Evolutionary conservation across 2,113 vertebrate species (phyloP).

Genomic region (Lepus timidus): DNA sequence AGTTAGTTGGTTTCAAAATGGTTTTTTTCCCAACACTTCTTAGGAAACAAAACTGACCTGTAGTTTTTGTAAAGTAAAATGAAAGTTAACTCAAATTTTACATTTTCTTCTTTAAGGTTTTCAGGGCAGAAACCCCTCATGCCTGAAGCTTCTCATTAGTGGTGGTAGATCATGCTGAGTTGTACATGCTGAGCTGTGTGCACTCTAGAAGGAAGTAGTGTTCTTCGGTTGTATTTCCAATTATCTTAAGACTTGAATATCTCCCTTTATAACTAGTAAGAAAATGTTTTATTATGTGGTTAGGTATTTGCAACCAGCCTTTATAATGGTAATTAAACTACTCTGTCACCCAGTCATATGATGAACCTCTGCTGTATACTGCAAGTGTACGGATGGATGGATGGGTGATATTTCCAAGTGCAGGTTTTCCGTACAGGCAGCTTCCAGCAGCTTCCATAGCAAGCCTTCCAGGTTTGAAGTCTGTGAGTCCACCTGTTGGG

Average conservation of each 20-base stretch:
- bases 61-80: conserved; percentile 20
- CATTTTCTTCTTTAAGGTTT: not conserved
- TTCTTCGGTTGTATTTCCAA: not conserved
- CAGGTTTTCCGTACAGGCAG: not conserved
- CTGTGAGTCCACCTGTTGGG: not conserved
- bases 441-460: conserved; percentile 4
- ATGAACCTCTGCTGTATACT: not conserved
- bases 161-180: not conserved
- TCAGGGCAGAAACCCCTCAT: not conserved
- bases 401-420: not conserved
- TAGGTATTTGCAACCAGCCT: not conserved
- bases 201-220: not conserved
- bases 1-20: not conserved
- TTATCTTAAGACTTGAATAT: not conserved
- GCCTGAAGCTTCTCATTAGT: not conserved
- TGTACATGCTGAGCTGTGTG: no score
- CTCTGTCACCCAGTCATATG: not conserved
- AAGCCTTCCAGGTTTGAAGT: conserved; percentile 23
- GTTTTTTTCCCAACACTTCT: not conserved
- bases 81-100: not conserved
- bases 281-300: conserved; percentile 9
- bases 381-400: not conserved
- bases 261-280: not conserved
- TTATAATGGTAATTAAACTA: not conserved
- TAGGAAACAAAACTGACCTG: not conserved